phyloP scores from a whole-genome alignment of 2,888 invertebrate genomes.

The Falcaria lacertinaria region DNA sequence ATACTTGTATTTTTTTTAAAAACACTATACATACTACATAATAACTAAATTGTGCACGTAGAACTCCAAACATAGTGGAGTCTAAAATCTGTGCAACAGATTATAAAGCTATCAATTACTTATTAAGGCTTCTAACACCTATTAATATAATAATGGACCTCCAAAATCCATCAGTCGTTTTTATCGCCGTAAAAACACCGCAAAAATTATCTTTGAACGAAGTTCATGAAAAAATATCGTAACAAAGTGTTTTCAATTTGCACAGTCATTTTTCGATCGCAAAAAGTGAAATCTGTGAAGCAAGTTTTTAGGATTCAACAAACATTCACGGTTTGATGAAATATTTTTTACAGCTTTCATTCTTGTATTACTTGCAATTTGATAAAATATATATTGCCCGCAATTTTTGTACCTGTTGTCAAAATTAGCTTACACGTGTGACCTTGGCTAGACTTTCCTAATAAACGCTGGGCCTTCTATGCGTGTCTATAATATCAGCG shows the following conservation, averaged over 20 bases:
- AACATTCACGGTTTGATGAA: constrained; percentile 15
- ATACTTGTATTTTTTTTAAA: too few species aligned
- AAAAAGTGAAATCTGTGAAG: constrained; percentile 29
- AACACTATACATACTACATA: too few species aligned
- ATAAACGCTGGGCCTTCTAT: too few species aligned
- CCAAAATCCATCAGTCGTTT: constrained; percentile 15
- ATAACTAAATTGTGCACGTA: not conserved
- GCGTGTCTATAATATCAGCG: too few species aligned
- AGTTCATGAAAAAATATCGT: constrained; percentile 30
- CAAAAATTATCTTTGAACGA: constrained; percentile 24
- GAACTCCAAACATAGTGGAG: not conserved
- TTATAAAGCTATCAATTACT: not conserved
- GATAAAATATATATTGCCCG: too few species aligned
- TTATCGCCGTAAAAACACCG: constrained; percentile 26
- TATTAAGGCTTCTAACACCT: too few species aligned
- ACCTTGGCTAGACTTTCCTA: too few species aligned
- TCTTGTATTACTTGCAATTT: too few species aligned
- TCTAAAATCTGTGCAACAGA: not conserved
- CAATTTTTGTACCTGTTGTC: too few species aligned
- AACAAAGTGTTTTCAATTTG: constrained; percentile 44
- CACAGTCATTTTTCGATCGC: constrained; percentile 27
- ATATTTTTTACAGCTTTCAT: too few species aligned
- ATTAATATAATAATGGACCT: not conserved
- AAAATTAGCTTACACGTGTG: too few species aligned
- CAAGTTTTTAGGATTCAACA: constrained; percentile 19